Evolutionary conservation across 92 coral and sea anemone genomes (phyloP).

Genomic region (Zoanthus gigantus): DNA sequence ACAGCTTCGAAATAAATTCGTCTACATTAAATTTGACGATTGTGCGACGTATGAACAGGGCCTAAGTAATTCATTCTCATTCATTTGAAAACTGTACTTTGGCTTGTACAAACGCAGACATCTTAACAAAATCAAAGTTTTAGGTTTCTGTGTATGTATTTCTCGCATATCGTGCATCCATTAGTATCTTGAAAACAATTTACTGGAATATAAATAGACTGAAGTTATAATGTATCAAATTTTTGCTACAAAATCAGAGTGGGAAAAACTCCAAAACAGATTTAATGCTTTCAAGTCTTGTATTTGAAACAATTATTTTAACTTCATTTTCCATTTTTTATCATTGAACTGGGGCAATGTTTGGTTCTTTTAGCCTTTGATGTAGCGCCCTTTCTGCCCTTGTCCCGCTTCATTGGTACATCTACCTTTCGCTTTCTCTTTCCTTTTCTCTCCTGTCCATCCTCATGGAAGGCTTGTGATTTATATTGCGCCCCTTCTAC

Average conservation of each 20-base stretch:
- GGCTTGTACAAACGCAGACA: not conserved
- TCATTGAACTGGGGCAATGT: slow-evolving; percentile 3
- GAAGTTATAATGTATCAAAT: not conserved
- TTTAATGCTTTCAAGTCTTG: not conserved
- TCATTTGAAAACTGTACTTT: not conserved
- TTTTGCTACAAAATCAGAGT: not conserved
- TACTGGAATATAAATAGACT: not conserved
- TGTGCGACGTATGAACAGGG: too few species aligned
- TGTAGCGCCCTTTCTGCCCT: not conserved
- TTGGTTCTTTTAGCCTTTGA: slow-evolving; percentile 8
- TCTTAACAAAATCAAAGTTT: not conserved
- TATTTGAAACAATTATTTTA: not conserved
- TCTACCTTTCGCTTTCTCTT: not conserved
- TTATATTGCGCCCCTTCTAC: slow-evolving; percentile 28
- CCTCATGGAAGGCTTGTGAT: not conserved
- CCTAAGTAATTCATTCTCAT: not conserved
- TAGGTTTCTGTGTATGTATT: not conserved
- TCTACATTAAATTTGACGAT: too few species aligned
- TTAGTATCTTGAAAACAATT: not conserved
- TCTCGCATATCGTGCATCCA: not conserved
- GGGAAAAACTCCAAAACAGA: not conserved
- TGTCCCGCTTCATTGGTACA: slow-evolving; percentile 5
- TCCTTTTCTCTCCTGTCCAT: not conserved
- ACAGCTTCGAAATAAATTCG: not conserved
- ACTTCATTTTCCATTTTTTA: not conserved